A percentile compares a stretch with the other conserved stretches of the same genome.
phyloP scores from a whole-genome alignment of 2,797 vertebrate species.

The Euphonia xanthogaster region DNA sequence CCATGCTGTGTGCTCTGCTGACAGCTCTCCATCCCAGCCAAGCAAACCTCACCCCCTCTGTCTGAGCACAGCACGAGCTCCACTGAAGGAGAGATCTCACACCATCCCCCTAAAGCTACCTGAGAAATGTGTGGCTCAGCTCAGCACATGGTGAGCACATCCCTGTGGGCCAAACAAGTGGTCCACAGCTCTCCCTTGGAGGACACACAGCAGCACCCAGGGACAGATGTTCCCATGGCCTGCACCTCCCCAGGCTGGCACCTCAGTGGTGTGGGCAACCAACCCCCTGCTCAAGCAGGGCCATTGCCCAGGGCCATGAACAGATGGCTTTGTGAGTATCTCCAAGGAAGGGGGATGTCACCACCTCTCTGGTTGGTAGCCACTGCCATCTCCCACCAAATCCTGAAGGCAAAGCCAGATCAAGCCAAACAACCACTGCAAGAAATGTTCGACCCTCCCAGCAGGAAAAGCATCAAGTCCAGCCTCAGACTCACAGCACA shows the following conservation, averaged over 20 bases:
- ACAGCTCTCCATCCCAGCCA: neutral
- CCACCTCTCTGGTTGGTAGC: neutral
- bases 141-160: neutral
- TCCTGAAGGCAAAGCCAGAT: neutral
- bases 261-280: rapidly evolving
- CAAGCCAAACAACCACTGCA: neutral
- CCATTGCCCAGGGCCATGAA: neutral
- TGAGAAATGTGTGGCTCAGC: neutral
- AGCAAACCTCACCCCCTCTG: neutral
- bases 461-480: neutral
- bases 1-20: neutral
- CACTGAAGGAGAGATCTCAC: neutral
- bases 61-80: neutral
- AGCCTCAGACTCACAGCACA: neutral
- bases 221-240: neutral
- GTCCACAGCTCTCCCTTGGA: neutral
- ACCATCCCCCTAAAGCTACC: neutral
- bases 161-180: neutral
- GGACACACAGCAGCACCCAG: neutral
- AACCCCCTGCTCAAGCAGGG: neutral
- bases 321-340: neutral
- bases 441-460: neutral
- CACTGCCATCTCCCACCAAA: rapidly evolving
- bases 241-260: rapidly evolving
- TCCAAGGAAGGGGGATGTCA: neutral